phyloP scores from a whole-genome alignment of 2,797 vertebrate species.

The Acipenser transmontanus region DNA sequence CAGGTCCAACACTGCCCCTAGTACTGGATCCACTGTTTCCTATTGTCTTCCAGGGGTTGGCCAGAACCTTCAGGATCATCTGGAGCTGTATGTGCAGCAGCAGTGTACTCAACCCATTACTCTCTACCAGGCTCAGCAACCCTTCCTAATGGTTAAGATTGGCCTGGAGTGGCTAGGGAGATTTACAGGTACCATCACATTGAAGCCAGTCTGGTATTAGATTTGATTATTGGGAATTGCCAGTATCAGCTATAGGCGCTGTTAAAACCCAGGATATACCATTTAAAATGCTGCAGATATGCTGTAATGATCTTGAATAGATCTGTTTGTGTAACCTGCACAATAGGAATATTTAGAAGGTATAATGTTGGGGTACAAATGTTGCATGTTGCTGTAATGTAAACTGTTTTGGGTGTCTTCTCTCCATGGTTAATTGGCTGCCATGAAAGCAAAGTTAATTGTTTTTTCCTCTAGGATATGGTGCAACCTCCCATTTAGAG shows the following conservation, averaged over 20 bases:
- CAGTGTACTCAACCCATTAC: conserved; percentile 83
- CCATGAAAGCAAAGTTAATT: background rate
- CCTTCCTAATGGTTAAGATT: conserved; percentile 74
- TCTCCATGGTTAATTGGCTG: conserved; percentile 10
- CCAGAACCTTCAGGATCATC: conserved; percentile 91
- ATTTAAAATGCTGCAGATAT: background rate
- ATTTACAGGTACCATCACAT: conserved; percentile 69
- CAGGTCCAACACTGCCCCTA: too few relatives aligned
- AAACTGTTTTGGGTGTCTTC: background rate
- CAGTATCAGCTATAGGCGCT: too few relatives aligned
- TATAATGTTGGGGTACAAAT: background rate
- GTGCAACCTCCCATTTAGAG: conserved; percentile 87
- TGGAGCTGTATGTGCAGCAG: conserved; percentile 90
- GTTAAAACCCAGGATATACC: too few relatives aligned
- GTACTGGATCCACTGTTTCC: background rate
- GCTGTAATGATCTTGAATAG: too few relatives aligned
- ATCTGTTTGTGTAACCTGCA: too few relatives aligned
- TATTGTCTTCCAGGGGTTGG: conserved; percentile 71
- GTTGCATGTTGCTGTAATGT: background rate
- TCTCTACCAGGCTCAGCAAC: conserved; percentile 80
- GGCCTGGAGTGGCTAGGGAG: conserved; percentile 85
- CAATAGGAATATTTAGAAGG: background rate
- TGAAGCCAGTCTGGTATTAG: conserved; percentile 1
- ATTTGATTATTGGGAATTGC: background rate
- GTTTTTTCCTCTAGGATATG: conserved; percentile 61